Evolutionary conservation across 2,888 invertebrate genomes (phyloP).

Genomic region (Athalia cordata): DNA sequence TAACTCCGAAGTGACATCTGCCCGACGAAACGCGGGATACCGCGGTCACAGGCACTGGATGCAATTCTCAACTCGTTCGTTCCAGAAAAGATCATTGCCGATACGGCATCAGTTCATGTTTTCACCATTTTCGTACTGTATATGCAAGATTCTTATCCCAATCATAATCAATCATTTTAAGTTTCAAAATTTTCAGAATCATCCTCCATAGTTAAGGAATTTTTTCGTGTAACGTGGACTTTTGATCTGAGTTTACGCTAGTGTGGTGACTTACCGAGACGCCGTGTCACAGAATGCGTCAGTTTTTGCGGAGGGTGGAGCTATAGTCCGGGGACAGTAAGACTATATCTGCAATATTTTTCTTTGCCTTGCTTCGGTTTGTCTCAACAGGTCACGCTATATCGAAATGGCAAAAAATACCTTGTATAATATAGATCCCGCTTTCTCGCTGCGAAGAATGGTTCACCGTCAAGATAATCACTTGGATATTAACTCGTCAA

Average conservation of each 20-base stretch:
- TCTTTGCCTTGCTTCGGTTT: constrained; percentile 3
- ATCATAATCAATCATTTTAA: no score
- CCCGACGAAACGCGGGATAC: background rate
- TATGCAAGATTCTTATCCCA: no score
- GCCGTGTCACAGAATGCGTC: constrained; percentile 24
- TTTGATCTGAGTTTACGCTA: constrained; percentile 9
- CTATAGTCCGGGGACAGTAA: background rate
- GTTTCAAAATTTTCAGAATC: no score
- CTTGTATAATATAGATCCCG: constrained; percentile 18
- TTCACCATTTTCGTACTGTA: no score
- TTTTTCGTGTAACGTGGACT: constrained; percentile 13
- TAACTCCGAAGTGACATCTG: background rate
- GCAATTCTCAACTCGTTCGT: background rate
- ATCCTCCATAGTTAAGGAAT: no score
- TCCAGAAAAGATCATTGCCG: background rate
- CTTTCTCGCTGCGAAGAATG: constrained; percentile 4
- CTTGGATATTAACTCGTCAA: constrained; percentile 12
- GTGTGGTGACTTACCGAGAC: background rate
- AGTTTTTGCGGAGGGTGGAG: constrained; percentile 4
- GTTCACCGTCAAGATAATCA: background rate
- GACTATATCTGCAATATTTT: constrained; percentile 22
- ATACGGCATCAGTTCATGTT: no score
- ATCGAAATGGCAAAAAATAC: background rate
- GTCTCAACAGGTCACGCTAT: constrained; percentile 30
- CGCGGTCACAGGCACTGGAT: constrained; percentile 19